These are phyloP conservation scores for Anoplopoma fimbria DNA, from an alignment of 2,113 vertebrate genomes.

Conservation along the genomic window DNA sequence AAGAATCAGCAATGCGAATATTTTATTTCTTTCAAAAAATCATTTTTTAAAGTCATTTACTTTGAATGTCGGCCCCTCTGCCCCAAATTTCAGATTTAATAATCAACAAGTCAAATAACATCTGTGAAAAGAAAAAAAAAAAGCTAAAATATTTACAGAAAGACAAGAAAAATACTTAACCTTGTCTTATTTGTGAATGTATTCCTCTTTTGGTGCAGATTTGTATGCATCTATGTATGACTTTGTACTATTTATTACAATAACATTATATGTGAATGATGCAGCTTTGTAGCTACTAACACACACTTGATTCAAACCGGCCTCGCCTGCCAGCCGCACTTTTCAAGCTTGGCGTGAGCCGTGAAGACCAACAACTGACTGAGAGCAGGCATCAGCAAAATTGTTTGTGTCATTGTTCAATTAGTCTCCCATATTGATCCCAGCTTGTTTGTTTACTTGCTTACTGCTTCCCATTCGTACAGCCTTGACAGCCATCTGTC, in stretches of 20 bases:
- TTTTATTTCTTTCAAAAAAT: not conserved
- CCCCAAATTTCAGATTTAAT: no score
- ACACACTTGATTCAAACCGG: no score
- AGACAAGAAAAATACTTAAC: no score
- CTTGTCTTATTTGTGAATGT: no score
- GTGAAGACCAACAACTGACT: conserved; percentile 49
- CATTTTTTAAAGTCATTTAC: not conserved
- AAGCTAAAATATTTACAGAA: no score
- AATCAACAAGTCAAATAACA: no score
- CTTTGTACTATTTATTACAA: no score
- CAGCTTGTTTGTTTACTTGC: conserved; percentile 75
- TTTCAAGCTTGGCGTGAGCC: conserved; percentile 36
- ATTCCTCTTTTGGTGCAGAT: no score
- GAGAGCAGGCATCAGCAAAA: conserved; percentile 59
- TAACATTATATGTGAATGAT: no score
- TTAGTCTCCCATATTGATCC: conserved; percentile 76
- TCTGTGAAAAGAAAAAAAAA: no score
- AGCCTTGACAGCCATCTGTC: conserved; percentile 76
- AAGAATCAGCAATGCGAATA: not conserved
- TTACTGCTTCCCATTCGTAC: conserved; percentile 58
- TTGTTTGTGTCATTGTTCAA: conserved; percentile 74
- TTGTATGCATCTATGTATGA: no score
- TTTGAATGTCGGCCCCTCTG: not conserved
- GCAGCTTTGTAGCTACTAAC: no score
- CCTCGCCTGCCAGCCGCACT: conserved; percentile 36